These are phyloP conservation scores for Eubucco bourcierii DNA, from an alignment of 2,113 vertebrate species.

Conservation along the genomic window DNA sequence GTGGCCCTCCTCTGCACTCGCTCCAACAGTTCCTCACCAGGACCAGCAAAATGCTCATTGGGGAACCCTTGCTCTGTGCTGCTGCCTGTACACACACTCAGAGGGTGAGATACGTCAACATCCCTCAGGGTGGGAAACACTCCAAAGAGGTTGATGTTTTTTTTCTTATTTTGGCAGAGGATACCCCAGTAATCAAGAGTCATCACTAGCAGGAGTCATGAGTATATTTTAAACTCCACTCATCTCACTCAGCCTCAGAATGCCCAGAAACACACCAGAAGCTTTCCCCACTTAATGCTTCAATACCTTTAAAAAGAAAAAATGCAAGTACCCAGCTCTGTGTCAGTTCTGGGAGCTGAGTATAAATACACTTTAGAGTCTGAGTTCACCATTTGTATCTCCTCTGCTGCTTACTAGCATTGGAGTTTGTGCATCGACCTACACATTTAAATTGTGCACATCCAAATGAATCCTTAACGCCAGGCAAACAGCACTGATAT, in stretches of 20 bases:
- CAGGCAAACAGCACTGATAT: neutral
- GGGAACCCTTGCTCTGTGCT: neutral
- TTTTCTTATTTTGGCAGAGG: neutral
- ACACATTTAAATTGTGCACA: neutral
- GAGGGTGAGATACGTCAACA: fast-evolving
- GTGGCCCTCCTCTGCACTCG: too few species aligned
- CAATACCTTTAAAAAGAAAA: neutral
- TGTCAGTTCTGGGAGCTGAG: neutral
- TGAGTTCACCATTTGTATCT: neutral
- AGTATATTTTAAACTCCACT: neutral
- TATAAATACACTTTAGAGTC: neutral
- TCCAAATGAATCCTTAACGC: neutral
- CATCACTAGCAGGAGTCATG: neutral
- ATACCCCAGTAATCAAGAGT: neutral
- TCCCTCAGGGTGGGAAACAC: neutral
- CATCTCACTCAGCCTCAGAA: neutral
- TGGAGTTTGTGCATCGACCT: neutral
- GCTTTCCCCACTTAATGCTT: neutral
- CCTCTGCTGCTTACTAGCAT: neutral
- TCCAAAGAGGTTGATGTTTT: neutral
- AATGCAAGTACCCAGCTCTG: neutral
- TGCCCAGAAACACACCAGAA: neutral
- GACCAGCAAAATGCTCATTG: fast-evolving
- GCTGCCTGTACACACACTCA: fast-evolving
- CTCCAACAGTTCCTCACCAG: neutral